A percentile compares a stretch with the other conserved stretches of the same genome.
These are phyloP conservation scores for Chroicocephalus ridibundus DNA, from an alignment of 2,113 vertebrate genomes.

Conservation along the genomic window DNA sequence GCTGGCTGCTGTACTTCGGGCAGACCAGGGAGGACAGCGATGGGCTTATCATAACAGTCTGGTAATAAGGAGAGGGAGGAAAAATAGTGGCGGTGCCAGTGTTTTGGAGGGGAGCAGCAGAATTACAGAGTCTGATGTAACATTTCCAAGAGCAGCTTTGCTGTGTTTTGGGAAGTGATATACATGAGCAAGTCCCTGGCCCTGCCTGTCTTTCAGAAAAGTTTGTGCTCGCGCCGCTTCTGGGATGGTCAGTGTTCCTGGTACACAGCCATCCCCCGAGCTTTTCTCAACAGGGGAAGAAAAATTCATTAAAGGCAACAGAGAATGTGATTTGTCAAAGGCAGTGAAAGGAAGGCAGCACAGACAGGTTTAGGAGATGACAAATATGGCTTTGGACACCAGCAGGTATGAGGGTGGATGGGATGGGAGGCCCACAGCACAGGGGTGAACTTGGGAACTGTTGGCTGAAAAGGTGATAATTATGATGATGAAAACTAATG, in stretches of 20 bases:
- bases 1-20: not conserved
- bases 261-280: not conserved
- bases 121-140: not conserved
- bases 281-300: not conserved
- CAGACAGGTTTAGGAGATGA: not conserved
- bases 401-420: not conserved
- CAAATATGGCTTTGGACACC: not conserved
- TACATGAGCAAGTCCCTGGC: accelerated
- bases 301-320: not conserved
- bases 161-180: not conserved
- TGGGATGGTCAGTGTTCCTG: not conserved
- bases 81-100: not conserved
- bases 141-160: not conserved
- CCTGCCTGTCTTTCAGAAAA: not conserved
- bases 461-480: not conserved
- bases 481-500: not conserved
- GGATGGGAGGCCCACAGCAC: not conserved
- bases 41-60: not conserved
- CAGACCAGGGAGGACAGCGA: not conserved
- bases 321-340: not conserved
- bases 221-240: not conserved
- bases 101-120: not conserved
- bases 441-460: not conserved
- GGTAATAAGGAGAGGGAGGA: not conserved
- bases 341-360: not conserved